Base-by-base conservation (phyloP, 2,797 vertebrate species). In the Sus cebifrons region DNA sequence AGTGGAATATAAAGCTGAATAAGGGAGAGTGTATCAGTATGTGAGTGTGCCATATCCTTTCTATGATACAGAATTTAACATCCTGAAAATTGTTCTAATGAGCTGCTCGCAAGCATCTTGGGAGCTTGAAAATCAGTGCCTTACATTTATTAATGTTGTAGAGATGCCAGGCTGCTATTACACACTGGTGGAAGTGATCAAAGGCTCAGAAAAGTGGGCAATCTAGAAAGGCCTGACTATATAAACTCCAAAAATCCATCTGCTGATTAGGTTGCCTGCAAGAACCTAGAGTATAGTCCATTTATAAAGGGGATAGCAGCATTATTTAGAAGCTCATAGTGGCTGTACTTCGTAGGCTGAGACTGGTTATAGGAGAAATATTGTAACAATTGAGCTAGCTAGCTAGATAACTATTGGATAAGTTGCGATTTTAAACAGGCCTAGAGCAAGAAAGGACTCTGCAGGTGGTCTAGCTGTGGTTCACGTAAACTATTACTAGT, bases 251-350 rank as follows among this genome's bases (percentile, higher is more conserved):
- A 79, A 77, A 79, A 73, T 14, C 6, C 36, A 44, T 21, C 74
- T 93, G 13, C 60, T 88, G 21, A 85, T 90, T 92, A 58, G 87
- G 8, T 83, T 95, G 71, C 62, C 93, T 49, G 2, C 21, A 81
- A 83, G 23, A 83, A 16, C 56, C 7, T 84, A 70, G 12, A 62
- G 40, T 73, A 40, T 12, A 86, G 15, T 62, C 3, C 36, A 68
- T 77, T 88, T 87, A 12, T 60, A 29, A 88, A 73, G 13, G 20
- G 8, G 0, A 16, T 18, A 73, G 16, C 4, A 20, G 15, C 2
- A n/a, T 44, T 49, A 84, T 89, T 90, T 93, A 77, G 36, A 91
- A 79, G 15, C 7, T 82, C 10, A 54, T 27, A 70, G 17, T 68
- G 8, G 10, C 44, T 78, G 3, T 70, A 49, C 2, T 65, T 3